Evolutionary conservation across 2,888 invertebrate genomes (phyloP).

Genomic region (Philereme vetulata): DNA sequence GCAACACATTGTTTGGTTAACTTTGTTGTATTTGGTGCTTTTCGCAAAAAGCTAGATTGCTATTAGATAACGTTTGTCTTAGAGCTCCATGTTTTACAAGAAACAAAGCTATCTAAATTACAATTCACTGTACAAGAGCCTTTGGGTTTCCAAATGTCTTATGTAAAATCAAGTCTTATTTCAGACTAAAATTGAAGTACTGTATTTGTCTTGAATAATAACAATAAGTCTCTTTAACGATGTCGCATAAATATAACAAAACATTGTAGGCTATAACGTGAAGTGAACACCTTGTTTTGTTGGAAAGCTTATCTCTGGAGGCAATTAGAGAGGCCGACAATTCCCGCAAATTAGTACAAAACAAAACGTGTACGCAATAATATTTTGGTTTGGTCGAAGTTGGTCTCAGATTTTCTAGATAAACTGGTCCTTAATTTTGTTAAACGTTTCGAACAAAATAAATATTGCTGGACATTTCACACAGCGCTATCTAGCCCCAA

Average conservation of each 20-base stretch:
- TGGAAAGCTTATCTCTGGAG: conserved; percentile 54
- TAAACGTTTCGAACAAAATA: too few relatives aligned
- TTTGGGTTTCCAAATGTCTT: conserved; percentile 3
- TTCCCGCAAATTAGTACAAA: conserved; percentile 26
- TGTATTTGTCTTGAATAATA: conserved; percentile 46
- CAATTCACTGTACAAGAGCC: conserved; percentile 6
- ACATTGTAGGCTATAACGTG: conserved; percentile 47
- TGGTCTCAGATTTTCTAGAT: too few relatives aligned
- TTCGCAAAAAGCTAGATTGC: too few relatives aligned
- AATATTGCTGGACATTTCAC: too few relatives aligned
- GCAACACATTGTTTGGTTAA: too few relatives aligned
- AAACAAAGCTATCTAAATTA: conserved; percentile 18
- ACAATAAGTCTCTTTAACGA: conserved; percentile 51
- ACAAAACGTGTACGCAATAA: neutral
- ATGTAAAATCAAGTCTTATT: conserved; percentile 8
- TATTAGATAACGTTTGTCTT: neutral
- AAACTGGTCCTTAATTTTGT: too few relatives aligned
- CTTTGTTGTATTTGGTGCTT: too few relatives aligned
- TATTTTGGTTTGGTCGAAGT: neutral
- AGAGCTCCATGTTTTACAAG: neutral
- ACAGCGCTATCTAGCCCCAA: too few relatives aligned
- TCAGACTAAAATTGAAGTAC: conserved; percentile 8
- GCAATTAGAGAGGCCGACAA: conserved; percentile 50
- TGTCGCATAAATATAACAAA: conserved; percentile 51
- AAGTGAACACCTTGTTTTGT: conserved; percentile 59